Conservation (phyloP, 2,888 invertebrate species). For the Priocnemis perturbator region DNA sequence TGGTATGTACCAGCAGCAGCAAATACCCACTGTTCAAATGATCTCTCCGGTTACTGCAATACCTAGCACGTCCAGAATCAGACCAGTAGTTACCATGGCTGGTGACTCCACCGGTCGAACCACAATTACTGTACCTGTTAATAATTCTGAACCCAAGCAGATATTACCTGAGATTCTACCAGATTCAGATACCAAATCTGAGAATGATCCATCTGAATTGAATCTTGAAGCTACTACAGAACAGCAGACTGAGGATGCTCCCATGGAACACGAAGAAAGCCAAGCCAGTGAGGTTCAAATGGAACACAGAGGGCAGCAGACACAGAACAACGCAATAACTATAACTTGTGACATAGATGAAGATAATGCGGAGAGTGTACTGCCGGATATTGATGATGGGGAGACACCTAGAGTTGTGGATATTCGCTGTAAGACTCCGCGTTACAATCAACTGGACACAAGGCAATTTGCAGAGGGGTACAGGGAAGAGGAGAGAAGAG, state of each 20-base stretch:
- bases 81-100: constrained; percentile 61
- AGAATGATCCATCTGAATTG: constrained; percentile 63
- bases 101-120: constrained; percentile 50
- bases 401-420: constrained; percentile 33
- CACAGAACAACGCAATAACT: constrained; percentile 47
- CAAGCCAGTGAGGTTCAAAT: constrained; percentile 36
- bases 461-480: constrained; percentile 46
- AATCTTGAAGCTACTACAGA: constrained; percentile 53
- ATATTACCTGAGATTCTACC: constrained; percentile 57
- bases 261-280: constrained; percentile 38
- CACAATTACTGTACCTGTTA: constrained; percentile 54
- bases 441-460: constrained; percentile 47
- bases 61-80: constrained; percentile 64
- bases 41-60: constrained; percentile 75
- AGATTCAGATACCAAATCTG: constrained; percentile 56
- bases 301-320: constrained; percentile 58
- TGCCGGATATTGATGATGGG: constrained; percentile 62
- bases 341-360: constrained; percentile 41
- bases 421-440: constrained; percentile 39
- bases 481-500: constrained; percentile 36
- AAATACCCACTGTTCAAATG: constrained; percentile 76
- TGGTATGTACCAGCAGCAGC: constrained; percentile 77
- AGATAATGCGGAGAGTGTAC: constrained; percentile 64
- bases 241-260: constrained; percentile 35
- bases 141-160: constrained; percentile 55